phyloP scores from a whole-genome alignment of 64 coral and sea anemone genomes.

The Montipora capricornis region DNA sequence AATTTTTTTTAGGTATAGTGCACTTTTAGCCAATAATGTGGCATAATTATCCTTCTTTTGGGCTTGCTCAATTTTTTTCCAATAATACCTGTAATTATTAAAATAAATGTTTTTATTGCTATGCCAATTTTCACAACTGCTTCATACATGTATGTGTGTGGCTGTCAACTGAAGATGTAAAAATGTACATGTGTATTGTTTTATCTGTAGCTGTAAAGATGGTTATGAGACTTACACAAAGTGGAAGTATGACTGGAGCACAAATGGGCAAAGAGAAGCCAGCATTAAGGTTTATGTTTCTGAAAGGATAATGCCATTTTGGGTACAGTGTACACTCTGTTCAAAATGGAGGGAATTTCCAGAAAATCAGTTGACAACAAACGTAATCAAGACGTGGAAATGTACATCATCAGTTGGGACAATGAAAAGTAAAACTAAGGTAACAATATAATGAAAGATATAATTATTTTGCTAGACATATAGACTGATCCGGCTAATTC shows the following conservation, averaged over 20 bases:
- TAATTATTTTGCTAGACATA: too few species aligned
- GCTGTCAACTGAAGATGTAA: too few species aligned
- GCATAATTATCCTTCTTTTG: too few species aligned
- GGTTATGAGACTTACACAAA: conserved; percentile 88
- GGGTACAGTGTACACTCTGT: conserved; percentile 88
- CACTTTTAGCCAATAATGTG: too few species aligned
- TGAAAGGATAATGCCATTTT: conserved; percentile 90
- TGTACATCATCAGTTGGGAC: conserved; percentile 17
- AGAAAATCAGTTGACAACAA: conserved; percentile 64
- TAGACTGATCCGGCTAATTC: too few species aligned
- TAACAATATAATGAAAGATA: background rate
- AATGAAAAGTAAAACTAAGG: conserved; percentile 34
- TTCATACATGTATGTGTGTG: too few species aligned
- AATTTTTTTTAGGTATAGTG: too few species aligned
- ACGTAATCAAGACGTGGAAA: conserved; percentile 65
- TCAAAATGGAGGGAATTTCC: conserved; percentile 85
- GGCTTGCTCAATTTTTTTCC: too few species aligned
- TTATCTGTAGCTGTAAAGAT: conserved; percentile 78
- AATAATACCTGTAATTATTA: too few species aligned
- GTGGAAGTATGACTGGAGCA: conserved; percentile 95
- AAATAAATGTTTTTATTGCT: too few species aligned
- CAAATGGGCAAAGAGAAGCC: conserved; percentile 78
- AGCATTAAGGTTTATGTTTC: conserved; percentile 91
- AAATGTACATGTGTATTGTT: too few species aligned
- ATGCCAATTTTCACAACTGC: too few species aligned